These are phyloP conservation scores for Adelognathus sp. DNA, from an alignment of 2,888 invertebrate genomes.

Conservation along the genomic window DNA sequence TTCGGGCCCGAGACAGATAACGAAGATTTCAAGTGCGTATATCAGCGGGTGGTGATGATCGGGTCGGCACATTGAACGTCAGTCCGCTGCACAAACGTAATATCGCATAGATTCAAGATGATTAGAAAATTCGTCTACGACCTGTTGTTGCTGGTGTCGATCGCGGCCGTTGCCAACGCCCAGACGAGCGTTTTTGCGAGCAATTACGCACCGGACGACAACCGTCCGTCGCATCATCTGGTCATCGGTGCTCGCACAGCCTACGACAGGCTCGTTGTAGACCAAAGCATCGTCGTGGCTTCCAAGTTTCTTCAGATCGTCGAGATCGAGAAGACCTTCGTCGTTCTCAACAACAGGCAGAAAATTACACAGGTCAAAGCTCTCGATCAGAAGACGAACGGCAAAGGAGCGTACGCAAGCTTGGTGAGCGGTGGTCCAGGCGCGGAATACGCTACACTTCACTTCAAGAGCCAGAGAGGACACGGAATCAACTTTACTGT, in stretches of 20 bases:
- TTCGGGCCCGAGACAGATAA: background rate
- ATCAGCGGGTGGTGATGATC: background rate
- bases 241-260: conserved; percentile 65
- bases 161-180: background rate
- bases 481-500: conserved; percentile 81
- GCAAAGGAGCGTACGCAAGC: conserved; percentile 81
- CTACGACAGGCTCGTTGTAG: conserved; percentile 65
- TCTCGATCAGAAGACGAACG: conserved; percentile 79
- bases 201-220: background rate
- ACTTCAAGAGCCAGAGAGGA: conserved; percentile 81
- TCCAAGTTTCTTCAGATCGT: conserved; percentile 68
- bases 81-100: background rate
- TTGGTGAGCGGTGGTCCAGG: conserved; percentile 80
- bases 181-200: background rate
- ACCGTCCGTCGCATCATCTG: conserved; percentile 66
- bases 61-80: background rate
- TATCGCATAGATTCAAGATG: background rate
- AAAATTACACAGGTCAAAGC: conserved; percentile 74
- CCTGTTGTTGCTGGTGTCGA: background rate
- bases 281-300: conserved; percentile 65
- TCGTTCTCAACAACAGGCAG: conserved; percentile 68
- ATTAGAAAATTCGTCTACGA: background rate
- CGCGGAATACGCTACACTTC: conserved; percentile 73
- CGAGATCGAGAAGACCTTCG: conserved; percentile 66
- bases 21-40: background rate